Conservation (phyloP, 2,797 vertebrate species). For the Pseudochirops cupreus region DNA sequence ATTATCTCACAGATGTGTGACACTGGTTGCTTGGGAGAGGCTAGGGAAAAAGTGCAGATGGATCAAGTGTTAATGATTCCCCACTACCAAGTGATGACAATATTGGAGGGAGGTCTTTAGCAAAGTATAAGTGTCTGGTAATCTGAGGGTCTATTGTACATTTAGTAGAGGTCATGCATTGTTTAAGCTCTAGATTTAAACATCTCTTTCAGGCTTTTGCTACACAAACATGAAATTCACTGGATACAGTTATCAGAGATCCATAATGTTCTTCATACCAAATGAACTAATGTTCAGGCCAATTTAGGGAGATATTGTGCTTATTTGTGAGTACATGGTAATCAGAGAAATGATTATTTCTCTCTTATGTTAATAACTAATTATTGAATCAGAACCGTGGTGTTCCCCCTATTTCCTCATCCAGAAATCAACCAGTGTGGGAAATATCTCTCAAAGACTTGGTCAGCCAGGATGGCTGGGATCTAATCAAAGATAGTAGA, state of each 20-base stretch:
- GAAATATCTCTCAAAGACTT: background rate
- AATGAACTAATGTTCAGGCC: conserved; percentile 37
- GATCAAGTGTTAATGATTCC: background rate
- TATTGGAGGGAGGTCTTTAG: background rate
- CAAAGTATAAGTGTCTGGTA: conserved; percentile 50
- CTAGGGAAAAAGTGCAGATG: background rate
- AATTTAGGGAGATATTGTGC: conserved; percentile 54
- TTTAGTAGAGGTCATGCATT: background rate
- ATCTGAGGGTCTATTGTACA: conserved; percentile 39
- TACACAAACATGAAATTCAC: background rate
- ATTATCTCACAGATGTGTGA: background rate
- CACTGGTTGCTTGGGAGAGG: conserved; percentile 1
- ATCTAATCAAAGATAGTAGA: background rate
- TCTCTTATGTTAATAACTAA: background rate
- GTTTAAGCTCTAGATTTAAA: background rate
- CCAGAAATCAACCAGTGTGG: background rate
- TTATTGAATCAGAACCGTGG: background rate
- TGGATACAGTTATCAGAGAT: background rate
- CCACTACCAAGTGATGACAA: background rate
- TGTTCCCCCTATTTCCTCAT: background rate
- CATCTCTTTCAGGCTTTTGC: background rate
- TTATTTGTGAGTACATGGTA: conserved; percentile 10
- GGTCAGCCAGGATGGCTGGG: background rate
- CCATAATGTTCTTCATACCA: conserved; percentile 58
- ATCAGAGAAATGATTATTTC: background rate